phyloP scores from a whole-genome alignment of 2,113 vertebrate species.

The Cyprinodon variegatus region DNA sequence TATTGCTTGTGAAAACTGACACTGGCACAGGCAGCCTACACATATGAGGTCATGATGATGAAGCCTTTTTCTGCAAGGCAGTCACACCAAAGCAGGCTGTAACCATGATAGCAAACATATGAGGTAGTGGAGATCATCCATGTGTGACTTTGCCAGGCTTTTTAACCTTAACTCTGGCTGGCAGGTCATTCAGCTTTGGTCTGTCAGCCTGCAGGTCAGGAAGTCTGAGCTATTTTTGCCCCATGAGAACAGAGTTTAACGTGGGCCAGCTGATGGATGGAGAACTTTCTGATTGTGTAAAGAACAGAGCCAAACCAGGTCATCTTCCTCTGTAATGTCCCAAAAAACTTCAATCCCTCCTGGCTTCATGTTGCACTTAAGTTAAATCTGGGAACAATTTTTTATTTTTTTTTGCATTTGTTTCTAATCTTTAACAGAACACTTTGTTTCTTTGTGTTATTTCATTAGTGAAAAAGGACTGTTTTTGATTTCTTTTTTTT shows the following conservation, averaged over 20 bases:
- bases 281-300: conserved; percentile 15
- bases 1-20: conserved; percentile 29
- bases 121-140: conserved; percentile 45
- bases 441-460: conserved; percentile 59
- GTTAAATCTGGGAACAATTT: conserved; percentile 57
- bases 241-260: conserved; percentile 40
- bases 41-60: conserved; percentile 55
- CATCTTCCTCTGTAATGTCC: neutral
- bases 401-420: conserved; percentile 60
- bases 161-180: conserved; percentile 55
- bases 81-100: conserved; percentile 50
- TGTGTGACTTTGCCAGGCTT: conserved; percentile 49
- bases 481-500: conserved; percentile 61
- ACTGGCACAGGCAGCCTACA: conserved; percentile 28
- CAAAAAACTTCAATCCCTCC: neutral
- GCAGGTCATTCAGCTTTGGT: conserved; percentile 64
- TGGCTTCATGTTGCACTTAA: neutral
- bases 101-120: conserved; percentile 60
- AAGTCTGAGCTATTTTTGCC: conserved; percentile 65
- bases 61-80: conserved; percentile 24
- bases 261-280: conserved; percentile 60
- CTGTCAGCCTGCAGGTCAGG: conserved; percentile 41
- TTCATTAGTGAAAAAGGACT: conserved; percentile 54
- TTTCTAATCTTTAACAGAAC: conserved; percentile 63
- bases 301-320: neutral